Conservation (phyloP, 2,888 invertebrate species). For the Drosophila kokeensis region DNA sequence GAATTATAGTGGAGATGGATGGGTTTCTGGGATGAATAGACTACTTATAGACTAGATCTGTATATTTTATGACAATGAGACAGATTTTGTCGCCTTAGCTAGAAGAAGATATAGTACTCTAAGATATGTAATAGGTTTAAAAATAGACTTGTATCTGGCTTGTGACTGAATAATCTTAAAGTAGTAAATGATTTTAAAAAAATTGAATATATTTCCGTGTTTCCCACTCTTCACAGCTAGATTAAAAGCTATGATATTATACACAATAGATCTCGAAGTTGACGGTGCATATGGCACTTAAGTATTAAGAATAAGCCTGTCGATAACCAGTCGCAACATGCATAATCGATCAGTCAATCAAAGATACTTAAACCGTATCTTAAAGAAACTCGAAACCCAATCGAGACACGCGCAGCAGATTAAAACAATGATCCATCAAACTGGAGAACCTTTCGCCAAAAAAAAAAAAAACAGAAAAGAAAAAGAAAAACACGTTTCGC, state of each 20-base stretch:
- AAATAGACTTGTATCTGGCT: not conserved
- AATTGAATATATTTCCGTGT: not conserved
- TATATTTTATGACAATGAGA: not conserved
- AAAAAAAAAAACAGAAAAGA: not conserved
- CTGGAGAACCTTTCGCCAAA: slow-evolving; percentile 24
- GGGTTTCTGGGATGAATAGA: not conserved
- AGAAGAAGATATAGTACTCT: no score
- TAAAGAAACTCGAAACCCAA: not conserved
- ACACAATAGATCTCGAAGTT: not conserved
- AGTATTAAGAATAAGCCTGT: not conserved
- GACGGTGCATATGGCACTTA: not conserved
- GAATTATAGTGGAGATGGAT: not conserved
- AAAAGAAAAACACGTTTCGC: slow-evolving; percentile 29
- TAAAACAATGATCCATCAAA: slow-evolving; percentile 39
- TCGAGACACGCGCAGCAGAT: slow-evolving; percentile 6
- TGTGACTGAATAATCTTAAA: not conserved
- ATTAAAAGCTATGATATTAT: not conserved
- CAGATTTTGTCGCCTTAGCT: no score
- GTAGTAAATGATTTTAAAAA: not conserved
- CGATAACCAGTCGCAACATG: not conserved
- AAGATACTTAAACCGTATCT: not conserved
- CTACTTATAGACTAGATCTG: not conserved
- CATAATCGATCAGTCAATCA: slow-evolving; percentile 5
- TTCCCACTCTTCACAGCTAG: not conserved
- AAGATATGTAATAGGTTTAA: no score